Conservation (phyloP, 2,797 vertebrate genomes). For the Cossypha niveicapilla region DNA sequence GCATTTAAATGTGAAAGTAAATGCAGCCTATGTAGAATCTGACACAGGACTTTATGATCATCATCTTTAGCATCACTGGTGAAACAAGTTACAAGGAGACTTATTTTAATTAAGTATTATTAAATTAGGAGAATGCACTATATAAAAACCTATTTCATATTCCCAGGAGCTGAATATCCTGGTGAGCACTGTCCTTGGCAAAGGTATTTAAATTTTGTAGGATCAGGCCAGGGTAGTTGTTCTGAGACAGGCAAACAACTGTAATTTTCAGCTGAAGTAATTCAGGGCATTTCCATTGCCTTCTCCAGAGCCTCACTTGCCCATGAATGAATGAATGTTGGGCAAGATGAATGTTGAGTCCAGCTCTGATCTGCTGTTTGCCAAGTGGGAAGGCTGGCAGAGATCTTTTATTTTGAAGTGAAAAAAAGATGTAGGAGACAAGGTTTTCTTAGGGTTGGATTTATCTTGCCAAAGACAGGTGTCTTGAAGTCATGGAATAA, state of each 20-base stretch:
- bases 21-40: neutral
- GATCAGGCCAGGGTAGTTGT: neutral
- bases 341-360: neutral
- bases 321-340: neutral
- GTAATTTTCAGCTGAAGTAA: neutral
- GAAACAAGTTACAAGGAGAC: neutral
- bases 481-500: conserved; percentile 46
- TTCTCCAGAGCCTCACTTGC: neutral
- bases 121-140: neutral
- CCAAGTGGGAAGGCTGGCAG: neutral
- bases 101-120: neutral
- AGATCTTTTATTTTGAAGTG: neutral
- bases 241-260: neutral
- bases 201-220: neutral
- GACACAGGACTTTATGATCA: neutral
- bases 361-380: neutral
- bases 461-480: neutral
- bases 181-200: neutral
- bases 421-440: neutral
- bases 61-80: neutral
- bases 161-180: neutral
- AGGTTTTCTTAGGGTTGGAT: neutral
- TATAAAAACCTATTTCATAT: neutral
- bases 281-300: neutral
- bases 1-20: conserved; percentile 37